Evolutionary conservation across 1,140 invertebrate species (phyloP).

Genomic region (Cydia pomonella): DNA sequence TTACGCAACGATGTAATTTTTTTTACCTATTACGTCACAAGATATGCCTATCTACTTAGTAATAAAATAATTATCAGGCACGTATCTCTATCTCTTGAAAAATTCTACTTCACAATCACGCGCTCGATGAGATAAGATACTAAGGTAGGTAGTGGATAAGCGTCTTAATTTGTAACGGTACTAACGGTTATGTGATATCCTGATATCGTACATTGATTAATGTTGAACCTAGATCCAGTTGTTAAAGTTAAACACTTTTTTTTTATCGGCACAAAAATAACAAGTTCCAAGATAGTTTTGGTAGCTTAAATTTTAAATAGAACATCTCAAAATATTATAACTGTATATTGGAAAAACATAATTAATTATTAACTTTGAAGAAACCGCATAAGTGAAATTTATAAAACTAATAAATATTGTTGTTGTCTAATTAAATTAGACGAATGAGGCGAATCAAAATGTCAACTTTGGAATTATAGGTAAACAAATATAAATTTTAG

Average conservation of each 20-base stretch:
- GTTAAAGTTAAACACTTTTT: background rate
- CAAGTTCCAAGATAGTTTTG: background rate
- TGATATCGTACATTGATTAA: background rate
- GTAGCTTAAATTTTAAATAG: background rate
- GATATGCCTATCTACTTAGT: background rate
- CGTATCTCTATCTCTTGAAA: conserved; percentile 22
- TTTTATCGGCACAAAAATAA: background rate
- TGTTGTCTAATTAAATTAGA: too few relatives aligned
- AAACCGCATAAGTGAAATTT: too few relatives aligned
- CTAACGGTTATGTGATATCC: background rate
- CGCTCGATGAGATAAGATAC: conserved; percentile 28
- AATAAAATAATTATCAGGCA: conserved; percentile 22
- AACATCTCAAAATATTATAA: too few relatives aligned
- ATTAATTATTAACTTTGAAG: too few relatives aligned
- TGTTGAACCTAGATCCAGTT: background rate
- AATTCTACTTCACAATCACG: conserved; percentile 21
- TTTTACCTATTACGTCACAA: background rate
- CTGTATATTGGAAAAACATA: too few relatives aligned
- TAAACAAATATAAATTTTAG: background rate
- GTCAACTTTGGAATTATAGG: too few relatives aligned
- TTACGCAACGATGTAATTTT: background rate
- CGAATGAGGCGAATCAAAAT: too few relatives aligned
- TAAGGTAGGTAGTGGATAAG: background rate
- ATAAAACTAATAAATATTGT: too few relatives aligned
- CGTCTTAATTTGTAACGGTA: background rate